Evolutionary conservation across 1,140 invertebrate species (phyloP), one percentile per base, ranked within the genome.

Genomic region (Atopsyche davidsoni): DNA sequence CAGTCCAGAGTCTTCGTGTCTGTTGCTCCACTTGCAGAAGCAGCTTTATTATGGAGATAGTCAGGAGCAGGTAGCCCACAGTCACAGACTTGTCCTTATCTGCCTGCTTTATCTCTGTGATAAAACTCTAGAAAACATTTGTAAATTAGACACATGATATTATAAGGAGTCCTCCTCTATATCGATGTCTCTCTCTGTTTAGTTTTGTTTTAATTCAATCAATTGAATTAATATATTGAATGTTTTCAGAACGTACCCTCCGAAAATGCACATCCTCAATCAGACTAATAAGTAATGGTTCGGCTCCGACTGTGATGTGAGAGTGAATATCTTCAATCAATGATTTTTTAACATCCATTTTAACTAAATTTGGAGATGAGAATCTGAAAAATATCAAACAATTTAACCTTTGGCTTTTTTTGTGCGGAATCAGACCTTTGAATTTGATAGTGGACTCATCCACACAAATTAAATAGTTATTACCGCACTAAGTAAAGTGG

Each of bases 251-350:
- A 50, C 23, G 36, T 51, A 57, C 55, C 10, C n/a, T 22, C 43
- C 38, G 51, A 42, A 57, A 57, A 14, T 47, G 22, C 13, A 7
- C 2, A 32, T 53, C 47, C 1, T 24, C 18, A 18, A 57, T 10
- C 32, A 57, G 48, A 47, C 38, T 53, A 2, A 38, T 17, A 2
- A 53, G 14, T 3, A 57, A 38, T 13, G 52, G 45, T 43, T 57
- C 55, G 10, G 32, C 38, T 14, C 51, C 55, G 9, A 57, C 42
- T 17, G 19, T 38, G 16, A 57, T 51, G 25, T 57, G 43, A 6
- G 51, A 53, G 19, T 38, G 46, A 10, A 57, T 51, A 7, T 41
- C 41, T 42, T 53, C 55, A 46, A 53, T 39, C 11, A 57, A 14
- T 18, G n/a, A 36, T 4, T 19, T 35, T 21, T 46, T 23, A 6